Evolutionary conservation across 2,797 vertebrate genomes (phyloP).

Genomic region (Oryzias sinensis): DNA sequence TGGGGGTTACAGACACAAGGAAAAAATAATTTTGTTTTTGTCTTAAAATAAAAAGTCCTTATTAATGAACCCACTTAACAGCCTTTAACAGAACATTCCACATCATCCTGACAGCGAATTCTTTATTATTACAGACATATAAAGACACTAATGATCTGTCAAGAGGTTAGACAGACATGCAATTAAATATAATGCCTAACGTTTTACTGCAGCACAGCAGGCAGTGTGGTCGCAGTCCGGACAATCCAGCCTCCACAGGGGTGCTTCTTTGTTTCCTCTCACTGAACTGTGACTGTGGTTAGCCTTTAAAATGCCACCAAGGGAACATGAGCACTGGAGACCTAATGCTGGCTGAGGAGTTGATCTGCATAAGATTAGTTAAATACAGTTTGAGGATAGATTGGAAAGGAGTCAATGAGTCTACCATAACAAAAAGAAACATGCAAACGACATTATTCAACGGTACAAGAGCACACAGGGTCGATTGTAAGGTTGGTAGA

Average conservation of each 20-base stretch:
- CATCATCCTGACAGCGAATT: slow-evolving; percentile 69
- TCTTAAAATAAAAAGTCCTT: slow-evolving; percentile 23
- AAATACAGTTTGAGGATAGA: slow-evolving; percentile 9
- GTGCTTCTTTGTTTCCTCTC: slow-evolving; percentile 52
- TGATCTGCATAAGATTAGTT: slow-evolving; percentile 19
- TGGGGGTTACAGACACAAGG: background rate
- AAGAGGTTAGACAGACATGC: slow-evolving; percentile 62
- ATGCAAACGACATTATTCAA: too few species aligned
- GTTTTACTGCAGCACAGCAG: slow-evolving; percentile 60
- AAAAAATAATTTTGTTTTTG: background rate
- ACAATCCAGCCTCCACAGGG: slow-evolving; percentile 36
- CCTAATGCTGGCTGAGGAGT: slow-evolving; percentile 14
- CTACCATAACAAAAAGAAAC: background rate
- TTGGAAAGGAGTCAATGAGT: background rate
- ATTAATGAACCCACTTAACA: slow-evolving; percentile 49
- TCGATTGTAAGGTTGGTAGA: too few species aligned
- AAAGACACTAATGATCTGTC: slow-evolving; percentile 70
- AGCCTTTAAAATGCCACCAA: slow-evolving; percentile 42
- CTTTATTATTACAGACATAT: slow-evolving; percentile 67
- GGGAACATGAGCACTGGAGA: slow-evolving; percentile 22
- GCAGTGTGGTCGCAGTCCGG: slow-evolving; percentile 48
- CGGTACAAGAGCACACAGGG: too few species aligned
- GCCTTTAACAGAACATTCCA: slow-evolving; percentile 59
- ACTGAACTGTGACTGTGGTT: slow-evolving; percentile 49
- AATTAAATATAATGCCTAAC: slow-evolving; percentile 60